phyloP scores from a whole-genome alignment of 1,140 invertebrate species.

The Chionoecetes opilio region DNA sequence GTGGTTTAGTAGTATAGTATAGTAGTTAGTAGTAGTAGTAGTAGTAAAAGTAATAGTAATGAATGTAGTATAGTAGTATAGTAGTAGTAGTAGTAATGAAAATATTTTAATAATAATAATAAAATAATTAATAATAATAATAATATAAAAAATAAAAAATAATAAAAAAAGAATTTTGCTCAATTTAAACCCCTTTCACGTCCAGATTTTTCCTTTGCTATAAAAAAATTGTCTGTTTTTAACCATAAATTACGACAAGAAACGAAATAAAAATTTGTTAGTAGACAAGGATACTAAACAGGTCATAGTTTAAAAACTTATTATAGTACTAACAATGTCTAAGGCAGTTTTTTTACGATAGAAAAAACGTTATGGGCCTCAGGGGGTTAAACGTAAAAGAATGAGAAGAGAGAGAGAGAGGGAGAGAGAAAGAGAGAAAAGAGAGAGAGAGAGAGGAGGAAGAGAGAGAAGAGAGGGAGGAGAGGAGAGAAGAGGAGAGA shows the following conservation, averaged over 20 bases:
- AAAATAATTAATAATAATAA: conserved; percentile 32
- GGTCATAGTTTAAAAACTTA: no score
- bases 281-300: no score
- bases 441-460: not conserved
- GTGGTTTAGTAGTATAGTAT: conserved; percentile 29
- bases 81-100: not conserved
- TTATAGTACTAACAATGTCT: no score
- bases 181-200: no score
- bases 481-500: not conserved
- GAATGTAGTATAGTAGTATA: not conserved
- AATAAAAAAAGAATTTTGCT: no score
- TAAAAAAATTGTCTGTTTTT: not conserved
- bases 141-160: not conserved
- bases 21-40: conserved; percentile 30
- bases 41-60: not conserved
- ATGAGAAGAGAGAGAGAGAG: not conserved
- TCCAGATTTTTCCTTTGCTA: no score
- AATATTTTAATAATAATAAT: not conserved
- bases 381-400: no score
- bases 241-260: not conserved
- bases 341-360: no score
- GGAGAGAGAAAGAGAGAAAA: not conserved
- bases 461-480: not conserved
- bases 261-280: not conserved
- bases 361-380: no score